phyloP scores from a whole-genome alignment of 2,113 vertebrate species.

The Neolamprologus tretocephalus region DNA sequence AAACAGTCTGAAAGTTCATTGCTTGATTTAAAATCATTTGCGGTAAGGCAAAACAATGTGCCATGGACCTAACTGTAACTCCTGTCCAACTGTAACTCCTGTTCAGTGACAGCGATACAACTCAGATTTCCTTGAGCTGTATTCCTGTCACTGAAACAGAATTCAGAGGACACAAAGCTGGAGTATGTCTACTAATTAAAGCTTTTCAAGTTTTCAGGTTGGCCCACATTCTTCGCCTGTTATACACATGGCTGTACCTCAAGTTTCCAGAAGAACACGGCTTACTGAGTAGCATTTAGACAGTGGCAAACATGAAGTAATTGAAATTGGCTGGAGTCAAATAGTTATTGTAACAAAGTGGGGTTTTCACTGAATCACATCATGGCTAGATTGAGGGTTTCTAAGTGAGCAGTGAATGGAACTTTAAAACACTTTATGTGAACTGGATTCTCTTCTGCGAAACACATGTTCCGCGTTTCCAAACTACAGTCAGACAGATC shows the following conservation, averaged over 20 bases:
- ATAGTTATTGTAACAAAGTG: background rate
- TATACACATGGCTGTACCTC: background rate
- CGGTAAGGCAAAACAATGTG: background rate
- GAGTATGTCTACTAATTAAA: background rate
- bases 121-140: background rate
- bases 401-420: background rate
- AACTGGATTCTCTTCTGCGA: background rate
- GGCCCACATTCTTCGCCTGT: background rate
- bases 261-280: background rate
- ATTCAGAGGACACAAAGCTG: background rate
- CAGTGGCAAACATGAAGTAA: background rate
- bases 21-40: background rate
- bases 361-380: background rate
- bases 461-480: background rate
- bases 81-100: background rate
- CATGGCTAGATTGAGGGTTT: background rate
- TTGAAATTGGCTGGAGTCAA: background rate
- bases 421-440: background rate
- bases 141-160: background rate
- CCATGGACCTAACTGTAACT: background rate
- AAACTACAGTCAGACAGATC: background rate
- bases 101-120: background rate
- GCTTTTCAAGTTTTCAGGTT: background rate
- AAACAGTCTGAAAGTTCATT: background rate
- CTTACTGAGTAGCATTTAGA: background rate